Conservation (phyloP, 2,888 invertebrate genomes). For the Acrocyrtus sp. region DNA sequence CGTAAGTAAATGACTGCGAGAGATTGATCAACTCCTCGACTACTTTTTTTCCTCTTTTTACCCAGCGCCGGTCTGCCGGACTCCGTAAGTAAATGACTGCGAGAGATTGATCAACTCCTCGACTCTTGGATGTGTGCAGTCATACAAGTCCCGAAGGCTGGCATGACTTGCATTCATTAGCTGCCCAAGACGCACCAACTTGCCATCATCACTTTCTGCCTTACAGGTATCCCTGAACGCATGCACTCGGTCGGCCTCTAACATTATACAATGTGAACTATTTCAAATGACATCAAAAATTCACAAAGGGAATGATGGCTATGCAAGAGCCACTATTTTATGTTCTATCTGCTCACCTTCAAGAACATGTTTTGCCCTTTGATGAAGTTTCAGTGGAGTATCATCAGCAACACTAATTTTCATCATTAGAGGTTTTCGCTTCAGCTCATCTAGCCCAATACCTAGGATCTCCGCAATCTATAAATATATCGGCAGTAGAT, state of each 20-base stretch:
- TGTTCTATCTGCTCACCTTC: constrained; percentile 73
- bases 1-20: constrained; percentile 77
- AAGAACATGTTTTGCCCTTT: constrained; percentile 90
- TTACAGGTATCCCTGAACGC: constrained; percentile 77
- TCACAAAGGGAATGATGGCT: neutral
- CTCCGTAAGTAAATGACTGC: constrained; percentile 77
- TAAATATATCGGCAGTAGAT: too few relatives aligned
- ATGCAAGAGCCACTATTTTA: too few relatives aligned
- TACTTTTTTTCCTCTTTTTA: too few relatives aligned
- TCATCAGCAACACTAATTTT: constrained; percentile 52
- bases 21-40: constrained; percentile 84
- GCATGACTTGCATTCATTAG: constrained; percentile 91
- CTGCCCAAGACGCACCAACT: constrained; percentile 74
- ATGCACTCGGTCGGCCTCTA: constrained; percentile 88
- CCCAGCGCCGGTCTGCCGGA: constrained; percentile 96
- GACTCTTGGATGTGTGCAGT: constrained; percentile 91
- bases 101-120: constrained; percentile 84
- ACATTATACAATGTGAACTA: too few relatives aligned
- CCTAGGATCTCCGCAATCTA: constrained; percentile 55
- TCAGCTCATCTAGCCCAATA: constrained; percentile 37
- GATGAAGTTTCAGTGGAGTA: constrained; percentile 76
- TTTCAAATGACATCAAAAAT: constrained; percentile 9
- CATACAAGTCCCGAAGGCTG: constrained; percentile 85
- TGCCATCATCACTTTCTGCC: neutral
- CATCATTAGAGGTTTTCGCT: constrained; percentile 46